These are phyloP conservation scores for Cephus spinipes DNA, from an alignment of 2,888 invertebrate genomes.

Conservation along the genomic window DNA sequence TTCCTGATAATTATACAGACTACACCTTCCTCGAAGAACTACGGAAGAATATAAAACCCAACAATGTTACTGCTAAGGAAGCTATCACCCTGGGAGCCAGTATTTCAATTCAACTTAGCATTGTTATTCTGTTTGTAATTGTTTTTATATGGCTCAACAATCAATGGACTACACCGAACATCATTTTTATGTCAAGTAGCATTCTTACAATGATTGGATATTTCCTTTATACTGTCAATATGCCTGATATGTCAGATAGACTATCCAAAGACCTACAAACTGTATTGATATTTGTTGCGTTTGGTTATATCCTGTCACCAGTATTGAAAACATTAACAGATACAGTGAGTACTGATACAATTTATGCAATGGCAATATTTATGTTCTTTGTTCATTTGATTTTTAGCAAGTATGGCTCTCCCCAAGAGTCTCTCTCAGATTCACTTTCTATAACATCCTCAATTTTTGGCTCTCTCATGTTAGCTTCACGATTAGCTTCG, in stretches of 20 bases:
- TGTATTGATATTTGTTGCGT: slow-evolving; percentile 82
- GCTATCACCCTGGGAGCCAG: slow-evolving; percentile 82
- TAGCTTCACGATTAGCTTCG: slow-evolving; percentile 90
- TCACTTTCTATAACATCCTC: slow-evolving; percentile 95
- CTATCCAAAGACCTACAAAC: slow-evolving; percentile 78
- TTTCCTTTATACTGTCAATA: slow-evolving; percentile 68
- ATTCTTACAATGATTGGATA: slow-evolving; percentile 74
- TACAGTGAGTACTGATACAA: slow-evolving; percentile 97
- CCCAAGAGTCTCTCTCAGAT: slow-evolving; percentile 89
- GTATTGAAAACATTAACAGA: slow-evolving; percentile 94
- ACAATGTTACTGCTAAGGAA: slow-evolving; percentile 77
- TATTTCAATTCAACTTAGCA: slow-evolving; percentile 83
- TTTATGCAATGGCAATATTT: slow-evolving; percentile 90
- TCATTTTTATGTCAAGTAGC: slow-evolving; percentile 73
- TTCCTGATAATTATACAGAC: slow-evolving; percentile 94
- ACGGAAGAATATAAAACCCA: slow-evolving; percentile 83
- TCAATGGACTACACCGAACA: slow-evolving; percentile 74
- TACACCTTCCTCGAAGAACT: slow-evolving; percentile 86
- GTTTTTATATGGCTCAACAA: slow-evolving; percentile 81
- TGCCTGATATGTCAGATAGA: slow-evolving; percentile 38
- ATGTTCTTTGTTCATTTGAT: slow-evolving; percentile 90
- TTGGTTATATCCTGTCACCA: slow-evolving; percentile 92
- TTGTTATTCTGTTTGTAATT: slow-evolving; percentile 79
- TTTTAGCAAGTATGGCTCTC: slow-evolving; percentile 92
- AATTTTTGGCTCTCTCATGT: slow-evolving; percentile 93